Evolutionary conservation across 2,888 invertebrate genomes (phyloP).

Genomic region (Cheilosia impressa): DNA sequence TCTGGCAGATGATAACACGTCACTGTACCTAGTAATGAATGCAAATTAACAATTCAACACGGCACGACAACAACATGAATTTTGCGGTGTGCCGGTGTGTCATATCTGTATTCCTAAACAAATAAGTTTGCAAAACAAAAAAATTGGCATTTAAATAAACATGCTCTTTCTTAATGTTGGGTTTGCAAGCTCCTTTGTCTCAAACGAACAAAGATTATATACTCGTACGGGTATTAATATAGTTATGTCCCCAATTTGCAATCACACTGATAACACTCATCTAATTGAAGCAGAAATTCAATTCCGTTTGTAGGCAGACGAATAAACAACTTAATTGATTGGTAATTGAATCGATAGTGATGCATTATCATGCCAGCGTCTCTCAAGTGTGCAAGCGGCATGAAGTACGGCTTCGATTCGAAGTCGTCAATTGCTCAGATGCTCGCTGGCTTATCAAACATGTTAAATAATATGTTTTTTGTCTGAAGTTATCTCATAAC

Average conservation of each 20-base stretch:
- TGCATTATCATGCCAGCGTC: conserved; percentile 24
- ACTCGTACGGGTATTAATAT: not conserved
- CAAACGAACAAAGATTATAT: conserved; percentile 9
- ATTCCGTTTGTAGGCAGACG: not conserved
- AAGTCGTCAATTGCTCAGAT: conserved; percentile 1
- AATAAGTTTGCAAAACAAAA: not conserved
- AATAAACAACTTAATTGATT: conserved; percentile 49
- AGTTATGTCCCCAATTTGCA: not conserved
- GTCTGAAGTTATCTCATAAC: conserved; percentile 14
- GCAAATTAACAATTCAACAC: conserved; percentile 45
- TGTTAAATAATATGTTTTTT: conserved; percentile 2
- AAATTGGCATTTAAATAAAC: not conserved
- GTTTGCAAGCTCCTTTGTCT: conserved; percentile 4
- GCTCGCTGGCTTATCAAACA: conserved; percentile 32
- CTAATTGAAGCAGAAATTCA: conserved; percentile 18
- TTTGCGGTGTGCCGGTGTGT: conserved; percentile 20
- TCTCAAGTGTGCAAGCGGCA: conserved; percentile 14
- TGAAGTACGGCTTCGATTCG: not conserved
- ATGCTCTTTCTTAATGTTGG: not conserved
- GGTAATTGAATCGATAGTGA: conserved; percentile 49
- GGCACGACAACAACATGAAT: conserved; percentile 11
- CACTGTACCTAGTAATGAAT: conserved; percentile 53
- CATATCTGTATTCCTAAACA: not conserved
- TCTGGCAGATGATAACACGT: conserved; percentile 40
- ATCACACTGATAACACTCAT: conserved; percentile 23